Evolutionary conservation across 1,140 invertebrate species (phyloP).

Genomic region (Plutomurus gul): DNA sequence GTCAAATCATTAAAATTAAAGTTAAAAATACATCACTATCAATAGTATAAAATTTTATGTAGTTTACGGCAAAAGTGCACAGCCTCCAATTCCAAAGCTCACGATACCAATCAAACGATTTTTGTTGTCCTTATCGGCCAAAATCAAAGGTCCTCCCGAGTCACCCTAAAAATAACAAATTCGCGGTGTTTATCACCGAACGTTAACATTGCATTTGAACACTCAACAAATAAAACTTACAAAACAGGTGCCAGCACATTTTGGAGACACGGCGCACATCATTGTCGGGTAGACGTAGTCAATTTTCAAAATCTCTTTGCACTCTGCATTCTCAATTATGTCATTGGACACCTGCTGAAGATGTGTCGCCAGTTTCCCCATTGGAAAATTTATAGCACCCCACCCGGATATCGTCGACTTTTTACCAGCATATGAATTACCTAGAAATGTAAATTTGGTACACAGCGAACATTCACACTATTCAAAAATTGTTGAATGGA

Average conservation of each 20-base stretch:
- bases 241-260: constrained; percentile 58
- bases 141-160: constrained; percentile 57
- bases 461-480: no score
- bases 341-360: constrained; percentile 45
- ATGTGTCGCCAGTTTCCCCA: constrained; percentile 54
- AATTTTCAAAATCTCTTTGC: constrained; percentile 44
- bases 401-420: constrained; percentile 60
- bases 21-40: no score
- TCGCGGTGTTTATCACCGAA: no score
- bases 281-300: constrained; percentile 54
- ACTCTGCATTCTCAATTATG: constrained; percentile 50
- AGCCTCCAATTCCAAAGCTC: constrained; percentile 59
- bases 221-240: constrained; percentile 52
- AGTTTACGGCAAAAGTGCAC: constrained; percentile 57
- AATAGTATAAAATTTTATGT: no score
- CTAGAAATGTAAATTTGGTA: no score
- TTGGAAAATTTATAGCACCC: constrained; percentile 59
- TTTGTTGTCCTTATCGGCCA: constrained; percentile 51
- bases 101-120: constrained; percentile 57
- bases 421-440: constrained; percentile 55
- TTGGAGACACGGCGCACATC: constrained; percentile 57
- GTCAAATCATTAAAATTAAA: no score
- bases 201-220: background rate
- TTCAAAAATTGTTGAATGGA: no score
- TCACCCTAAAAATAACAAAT: constrained; percentile 54